Conservation (phyloP, 1,140 invertebrate genomes). For the Pteromalus puparum region DNA sequence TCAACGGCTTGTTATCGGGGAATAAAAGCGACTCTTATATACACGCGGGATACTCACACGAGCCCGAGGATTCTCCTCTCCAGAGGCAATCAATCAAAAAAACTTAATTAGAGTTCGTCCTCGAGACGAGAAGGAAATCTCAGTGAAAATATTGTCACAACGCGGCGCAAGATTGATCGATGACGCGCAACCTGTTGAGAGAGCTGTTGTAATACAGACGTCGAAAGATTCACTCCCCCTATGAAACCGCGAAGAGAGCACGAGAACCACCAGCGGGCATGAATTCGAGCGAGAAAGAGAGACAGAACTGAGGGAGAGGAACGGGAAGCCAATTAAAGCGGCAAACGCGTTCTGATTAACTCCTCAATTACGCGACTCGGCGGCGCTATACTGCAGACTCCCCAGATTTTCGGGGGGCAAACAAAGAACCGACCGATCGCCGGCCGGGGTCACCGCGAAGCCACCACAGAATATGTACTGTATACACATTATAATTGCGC, state of each 20-base stretch:
- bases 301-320: not conserved
- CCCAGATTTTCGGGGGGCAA: slow-evolving; percentile 59
- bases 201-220: not conserved
- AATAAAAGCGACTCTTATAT: no score
- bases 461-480: not conserved
- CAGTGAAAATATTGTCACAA: slow-evolving; percentile 42
- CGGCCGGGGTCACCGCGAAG: not conserved
- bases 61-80: not conserved
- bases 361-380: slow-evolving; percentile 68
- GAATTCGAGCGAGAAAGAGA: not conserved
- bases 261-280: slow-evolving; percentile 23
- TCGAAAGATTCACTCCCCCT: not conserved
- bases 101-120: slow-evolving; percentile 14
- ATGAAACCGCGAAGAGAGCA: not conserved
- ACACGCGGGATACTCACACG: no score
- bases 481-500: slow-evolving; percentile 73
- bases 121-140: not conserved
- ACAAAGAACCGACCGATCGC: slow-evolving; percentile 62
- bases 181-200: slow-evolving; percentile 61
- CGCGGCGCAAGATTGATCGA: not conserved
- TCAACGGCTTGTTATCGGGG: no score
- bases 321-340: slow-evolving; percentile 66
- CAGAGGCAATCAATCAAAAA: slow-evolving; percentile 21
- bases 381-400: slow-evolving; percentile 27
- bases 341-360: slow-evolving; percentile 70